Conservation (phyloP, 1,140 invertebrate species). For the Metopolophium dirhodum region DNA sequence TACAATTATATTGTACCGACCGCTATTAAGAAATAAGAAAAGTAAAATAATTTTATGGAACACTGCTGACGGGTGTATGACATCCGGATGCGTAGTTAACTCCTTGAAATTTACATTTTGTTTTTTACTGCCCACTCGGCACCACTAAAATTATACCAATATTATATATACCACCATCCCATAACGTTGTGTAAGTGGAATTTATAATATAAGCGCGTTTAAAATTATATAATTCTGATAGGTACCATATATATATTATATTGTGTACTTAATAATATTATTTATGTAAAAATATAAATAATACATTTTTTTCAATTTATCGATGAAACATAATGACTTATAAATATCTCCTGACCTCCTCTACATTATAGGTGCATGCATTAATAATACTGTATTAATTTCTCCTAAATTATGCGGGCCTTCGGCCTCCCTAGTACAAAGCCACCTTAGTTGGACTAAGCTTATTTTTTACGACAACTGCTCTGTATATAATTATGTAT, state of each 20-base stretch:
- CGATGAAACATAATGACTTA: neutral
- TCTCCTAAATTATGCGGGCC: neutral
- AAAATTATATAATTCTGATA: neutral
- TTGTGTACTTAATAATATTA: neutral
- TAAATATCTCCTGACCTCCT: neutral
- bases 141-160: neutral
- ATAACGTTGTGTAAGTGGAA: neutral
- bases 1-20: neutral
- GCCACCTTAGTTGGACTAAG: neutral
- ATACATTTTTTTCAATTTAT: neutral
- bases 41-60: slow-evolving; percentile 17
- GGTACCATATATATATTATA: neutral
- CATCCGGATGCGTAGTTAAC: slow-evolving; percentile 27
- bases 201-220: neutral
- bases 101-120: slow-evolving; percentile 26
- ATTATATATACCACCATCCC: neutral
- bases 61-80: slow-evolving; percentile 33
- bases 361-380: neutral
- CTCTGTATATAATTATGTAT: neutral
- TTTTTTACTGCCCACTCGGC: slow-evolving; percentile 1
- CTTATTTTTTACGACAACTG: neutral
- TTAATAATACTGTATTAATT: neutral
- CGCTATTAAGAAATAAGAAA: slow-evolving; percentile 19
- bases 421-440: neutral
- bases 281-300: neutral